Conservation (phyloP, 1,140 invertebrate species). For the Drosophila nigromelanica region DNA sequence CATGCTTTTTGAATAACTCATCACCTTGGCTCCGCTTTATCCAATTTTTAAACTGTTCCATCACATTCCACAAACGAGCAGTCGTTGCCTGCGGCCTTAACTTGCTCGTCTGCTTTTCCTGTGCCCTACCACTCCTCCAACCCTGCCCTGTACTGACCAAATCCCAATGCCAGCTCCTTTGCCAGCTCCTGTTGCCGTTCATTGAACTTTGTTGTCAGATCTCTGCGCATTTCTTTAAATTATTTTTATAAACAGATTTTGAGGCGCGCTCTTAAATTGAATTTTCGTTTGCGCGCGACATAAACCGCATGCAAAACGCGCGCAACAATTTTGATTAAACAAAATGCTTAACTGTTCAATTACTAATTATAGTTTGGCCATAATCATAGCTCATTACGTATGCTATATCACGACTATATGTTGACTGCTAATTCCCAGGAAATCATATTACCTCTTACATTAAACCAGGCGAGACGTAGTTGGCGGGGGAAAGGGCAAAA, state of each 20-base stretch:
- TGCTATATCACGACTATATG: conserved; percentile 39
- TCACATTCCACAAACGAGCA: conserved; percentile 44
- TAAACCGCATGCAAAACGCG: conserved; percentile 15
- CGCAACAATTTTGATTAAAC: conserved; percentile 40
- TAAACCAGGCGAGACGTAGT: not conserved
- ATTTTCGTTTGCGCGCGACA: conserved; percentile 14
- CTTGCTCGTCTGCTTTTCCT: conserved; percentile 43
- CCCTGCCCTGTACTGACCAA: not conserved
- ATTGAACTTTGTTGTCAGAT: conserved; percentile 56
- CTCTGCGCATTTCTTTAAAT: conserved; percentile 41
- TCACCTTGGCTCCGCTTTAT: conserved; percentile 59
- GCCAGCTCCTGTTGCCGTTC: conserved; percentile 45
- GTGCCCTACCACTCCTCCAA: conserved; percentile 4
- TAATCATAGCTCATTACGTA: conserved; percentile 60
- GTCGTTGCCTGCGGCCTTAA: conserved; percentile 55
- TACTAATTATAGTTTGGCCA: conserved; percentile 68
- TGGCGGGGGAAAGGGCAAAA: not conserved
- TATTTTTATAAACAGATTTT: conserved; percentile 29
- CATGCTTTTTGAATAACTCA: conserved; percentile 77
- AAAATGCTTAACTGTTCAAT: conserved; percentile 55
- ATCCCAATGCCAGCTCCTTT: not conserved
- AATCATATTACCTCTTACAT: conserved; percentile 2
- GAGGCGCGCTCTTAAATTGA: conserved; percentile 36
- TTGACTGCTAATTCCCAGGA: conserved; percentile 18
- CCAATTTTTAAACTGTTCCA: conserved; percentile 52